Evolutionary conservation across 2,113 vertebrate genomes (phyloP).

Genomic region (Callaeas wilsoni): DNA sequence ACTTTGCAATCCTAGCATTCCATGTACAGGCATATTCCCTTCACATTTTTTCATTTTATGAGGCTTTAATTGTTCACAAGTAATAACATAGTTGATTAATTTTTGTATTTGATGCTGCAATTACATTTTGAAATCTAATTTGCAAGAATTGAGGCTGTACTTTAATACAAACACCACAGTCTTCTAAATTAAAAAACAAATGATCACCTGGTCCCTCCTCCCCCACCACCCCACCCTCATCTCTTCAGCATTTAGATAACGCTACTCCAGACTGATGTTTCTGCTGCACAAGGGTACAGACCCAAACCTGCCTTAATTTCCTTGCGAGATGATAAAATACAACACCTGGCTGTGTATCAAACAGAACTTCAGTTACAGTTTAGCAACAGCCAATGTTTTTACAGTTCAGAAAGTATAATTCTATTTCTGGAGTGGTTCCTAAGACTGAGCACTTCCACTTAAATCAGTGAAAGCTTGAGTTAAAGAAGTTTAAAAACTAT

Average conservation of each 20-base stretch:
- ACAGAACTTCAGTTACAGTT: not conserved
- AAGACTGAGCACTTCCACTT: not conserved
- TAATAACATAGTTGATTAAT: constrained; percentile 51
- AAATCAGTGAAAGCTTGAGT: not conserved
- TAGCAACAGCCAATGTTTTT: not conserved
- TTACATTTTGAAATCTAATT: constrained; percentile 48
- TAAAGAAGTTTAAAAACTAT: not conserved
- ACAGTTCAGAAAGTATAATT: not conserved
- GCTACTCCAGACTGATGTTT: not conserved
- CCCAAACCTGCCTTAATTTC: not conserved
- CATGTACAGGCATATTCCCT: not conserved
- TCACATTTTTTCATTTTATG: constrained; percentile 8
- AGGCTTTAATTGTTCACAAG: constrained; percentile 40
- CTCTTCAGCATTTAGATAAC: not conserved
- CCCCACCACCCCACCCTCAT: accelerated
- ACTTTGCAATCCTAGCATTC: not conserved
- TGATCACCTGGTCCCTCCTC: not conserved
- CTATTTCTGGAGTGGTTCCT: not conserved
- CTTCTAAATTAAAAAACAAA: constrained; percentile 8
- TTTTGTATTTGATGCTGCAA: constrained; percentile 36
- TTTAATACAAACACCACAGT: not conserved
- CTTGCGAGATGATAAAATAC: not conserved
- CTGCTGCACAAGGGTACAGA: not conserved
- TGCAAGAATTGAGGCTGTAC: not conserved
- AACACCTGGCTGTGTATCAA: not conserved